Evolutionary conservation across 2,113 vertebrate genomes (phyloP).

Genomic region (Caloenas nicobarica): DNA sequence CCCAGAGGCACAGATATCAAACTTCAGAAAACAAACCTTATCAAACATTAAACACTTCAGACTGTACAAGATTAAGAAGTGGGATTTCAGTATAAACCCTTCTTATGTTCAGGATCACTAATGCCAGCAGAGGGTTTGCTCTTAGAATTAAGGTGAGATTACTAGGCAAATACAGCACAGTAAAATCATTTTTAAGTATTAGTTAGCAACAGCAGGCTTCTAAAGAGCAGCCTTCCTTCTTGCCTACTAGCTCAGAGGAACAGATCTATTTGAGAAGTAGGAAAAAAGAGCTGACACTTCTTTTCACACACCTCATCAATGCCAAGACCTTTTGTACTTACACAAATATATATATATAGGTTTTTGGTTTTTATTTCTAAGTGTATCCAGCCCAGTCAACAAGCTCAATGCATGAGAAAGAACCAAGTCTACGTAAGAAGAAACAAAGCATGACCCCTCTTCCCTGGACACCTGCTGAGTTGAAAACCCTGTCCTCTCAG

Average conservation of each 20-base stretch:
- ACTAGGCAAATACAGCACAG: neutral
- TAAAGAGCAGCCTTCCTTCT: neutral
- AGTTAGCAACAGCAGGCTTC: neutral
- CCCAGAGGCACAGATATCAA: neutral
- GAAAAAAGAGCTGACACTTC: neutral
- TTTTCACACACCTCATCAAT: neutral
- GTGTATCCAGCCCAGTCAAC: neutral
- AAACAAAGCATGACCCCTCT: neutral
- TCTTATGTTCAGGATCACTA: conserved; percentile 9
- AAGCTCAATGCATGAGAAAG: neutral
- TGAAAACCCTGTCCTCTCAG: neutral
- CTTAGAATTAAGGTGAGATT: neutral
- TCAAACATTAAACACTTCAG: neutral
- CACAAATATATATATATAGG: neutral
- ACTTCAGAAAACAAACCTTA: conserved; percentile 42
- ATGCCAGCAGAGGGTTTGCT: conserved; percentile 5
- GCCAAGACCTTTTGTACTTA: neutral
- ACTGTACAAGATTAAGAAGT: neutral
- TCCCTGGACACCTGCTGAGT: neutral
- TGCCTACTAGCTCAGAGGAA: neutral
- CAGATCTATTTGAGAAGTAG: neutral
- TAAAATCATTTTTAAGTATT: neutral
- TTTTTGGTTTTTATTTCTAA: neutral
- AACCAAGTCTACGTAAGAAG: neutral
- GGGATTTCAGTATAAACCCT: conserved; percentile 33